Evolutionary conservation across 2,113 vertebrate genomes (phyloP), one percentile per base, ranked within the genome.

Genomic region (Addax nasomaculatus): DNA sequence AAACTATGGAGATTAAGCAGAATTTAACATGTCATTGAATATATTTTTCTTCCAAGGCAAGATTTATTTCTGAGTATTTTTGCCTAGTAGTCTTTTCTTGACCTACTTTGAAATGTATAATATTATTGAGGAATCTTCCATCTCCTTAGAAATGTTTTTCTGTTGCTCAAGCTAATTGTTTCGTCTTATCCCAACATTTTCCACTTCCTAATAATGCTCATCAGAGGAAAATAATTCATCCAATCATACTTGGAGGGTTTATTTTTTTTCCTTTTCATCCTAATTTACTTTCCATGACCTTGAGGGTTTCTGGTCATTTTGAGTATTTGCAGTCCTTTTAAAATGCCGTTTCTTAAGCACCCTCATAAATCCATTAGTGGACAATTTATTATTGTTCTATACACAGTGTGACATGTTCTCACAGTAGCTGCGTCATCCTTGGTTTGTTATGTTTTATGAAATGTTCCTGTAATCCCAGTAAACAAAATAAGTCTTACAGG

Each of bases 381-480:
- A 23, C 60, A 60, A 11, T 87, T 89, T 89, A 47, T 97, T 90
- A 89, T 67, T 7, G 15, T 57, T 92, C 76, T 89, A 27, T 89
- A 93, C 25, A 79, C 85, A 57, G 21, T n/a, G 27, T 86, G 95
- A 90, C 93, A 97, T 73, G 43, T 94, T 97, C 90, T 76, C 95
- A 49, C 10, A 62, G 87, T 76, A 96, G 60, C 92, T 96, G 67
- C 29, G 39, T 97, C 95, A 92, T 85, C 67, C 89, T 95, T n/a
- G 33, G 30, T 84, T 89, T 97, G 67, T 81, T 97, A 47, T 83
- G 76, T 90, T 97, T 97, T 85, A 91, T 47, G 90, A 92, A 90
- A 92, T 51, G 13, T 73, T 96, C 53, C 88, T 95, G 14, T 95
- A 83, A 60, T 95, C 49, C 78, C 47, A 49, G 43, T 87, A 86